Percentiles rank a stretch among this genome's conserved stretches.
These are phyloP conservation scores for Typhlichthys subterraneus DNA, from an alignment of 2,797 vertebrate genomes.

Conservation along the genomic window DNA sequence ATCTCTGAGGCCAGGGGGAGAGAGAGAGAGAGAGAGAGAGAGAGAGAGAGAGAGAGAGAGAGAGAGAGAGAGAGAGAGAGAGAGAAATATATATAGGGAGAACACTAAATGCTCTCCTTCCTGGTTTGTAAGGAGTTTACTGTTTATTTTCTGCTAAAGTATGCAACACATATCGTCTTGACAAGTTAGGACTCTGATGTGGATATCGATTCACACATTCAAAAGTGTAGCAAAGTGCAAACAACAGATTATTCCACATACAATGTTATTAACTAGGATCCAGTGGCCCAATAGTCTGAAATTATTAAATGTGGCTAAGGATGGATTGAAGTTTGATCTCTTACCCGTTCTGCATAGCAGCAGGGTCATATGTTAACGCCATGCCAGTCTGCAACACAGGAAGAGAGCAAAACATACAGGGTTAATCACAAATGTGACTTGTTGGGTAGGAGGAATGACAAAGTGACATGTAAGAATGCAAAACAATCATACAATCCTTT, in stretches of 20 bases:
- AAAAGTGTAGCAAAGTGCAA: constrained; percentile 26
- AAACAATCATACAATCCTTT: too few species aligned
- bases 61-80: constrained; percentile 42
- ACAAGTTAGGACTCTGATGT: constrained; percentile 40
- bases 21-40: constrained; percentile 35
- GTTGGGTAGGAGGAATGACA: background rate
- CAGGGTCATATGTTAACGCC: constrained; percentile 95
- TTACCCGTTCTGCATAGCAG: constrained; percentile 97
- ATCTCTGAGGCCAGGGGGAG: constrained; percentile 17
- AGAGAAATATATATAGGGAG: too few species aligned
- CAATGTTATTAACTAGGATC: constrained; percentile 56
- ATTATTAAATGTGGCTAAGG: constrained; percentile 50
- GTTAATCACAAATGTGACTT: constrained; percentile 24
- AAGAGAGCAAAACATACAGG: constrained; percentile 1
- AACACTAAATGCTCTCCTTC: constrained; percentile 46
- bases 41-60: constrained; percentile 32
- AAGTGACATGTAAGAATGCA: background rate
- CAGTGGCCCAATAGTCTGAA: constrained; percentile 50
- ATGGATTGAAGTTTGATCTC: constrained; percentile 54
- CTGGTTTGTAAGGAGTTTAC: constrained; percentile 31
- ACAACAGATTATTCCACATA: constrained; percentile 67
- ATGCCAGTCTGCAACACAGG: constrained; percentile 87
- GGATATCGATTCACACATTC: constrained; percentile 59
- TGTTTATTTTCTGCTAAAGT: constrained; percentile 52
- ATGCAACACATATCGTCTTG: background rate